Evolutionary conservation across 2,888 invertebrate genomes (phyloP), one percentile per base, ranked within the genome.

Genomic region (Drosophila percnosoma): DNA sequence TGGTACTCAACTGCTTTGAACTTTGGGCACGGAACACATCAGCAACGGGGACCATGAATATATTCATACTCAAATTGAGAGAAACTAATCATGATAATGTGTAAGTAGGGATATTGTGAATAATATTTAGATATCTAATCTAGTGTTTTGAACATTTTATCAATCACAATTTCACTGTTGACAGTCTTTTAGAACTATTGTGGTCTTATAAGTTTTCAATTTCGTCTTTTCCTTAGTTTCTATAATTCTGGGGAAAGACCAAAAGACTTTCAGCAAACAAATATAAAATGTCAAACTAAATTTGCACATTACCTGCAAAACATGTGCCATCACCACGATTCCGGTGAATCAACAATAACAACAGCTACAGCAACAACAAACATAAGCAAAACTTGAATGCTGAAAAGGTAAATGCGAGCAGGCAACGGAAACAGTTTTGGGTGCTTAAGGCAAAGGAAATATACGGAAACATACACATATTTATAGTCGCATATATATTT

Each of bases 211-310:
- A 64, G 68, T 40, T 38, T 42, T n/a, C 24, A 40, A n/a, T 27
- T 65, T 40, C 10, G 31, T 21, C 29, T 3, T 55, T 33, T 13
- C 62, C 68, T 68, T 67, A 68, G 75, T 79, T 33, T 33, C 42
- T 54, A 42, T 45, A 48, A 51, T 51, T 51, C 34, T n/a, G 4
- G 29, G 58, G 31, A 53, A 51, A 59, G 52, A 69, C 60, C 68
- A 68, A 67, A 75, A 71, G 71, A 73, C 82, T 80, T 77, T 64
- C 34, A 29, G 45, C 71, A 73, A 70, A 74, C 78, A 82, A 80
- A 89, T 89, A 80, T 83, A 80, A 90, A 83, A 87, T 89, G 89
- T 83, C 87, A 89, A 89, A 83, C 82, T 80, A 81, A 89, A 84
- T 89, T 90, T 89, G 81, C 75, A 87, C 87, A 83, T 83, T 80